Conservation (phyloP, 2,113 vertebrate genomes). For the Donacobius atricapilla region DNA sequence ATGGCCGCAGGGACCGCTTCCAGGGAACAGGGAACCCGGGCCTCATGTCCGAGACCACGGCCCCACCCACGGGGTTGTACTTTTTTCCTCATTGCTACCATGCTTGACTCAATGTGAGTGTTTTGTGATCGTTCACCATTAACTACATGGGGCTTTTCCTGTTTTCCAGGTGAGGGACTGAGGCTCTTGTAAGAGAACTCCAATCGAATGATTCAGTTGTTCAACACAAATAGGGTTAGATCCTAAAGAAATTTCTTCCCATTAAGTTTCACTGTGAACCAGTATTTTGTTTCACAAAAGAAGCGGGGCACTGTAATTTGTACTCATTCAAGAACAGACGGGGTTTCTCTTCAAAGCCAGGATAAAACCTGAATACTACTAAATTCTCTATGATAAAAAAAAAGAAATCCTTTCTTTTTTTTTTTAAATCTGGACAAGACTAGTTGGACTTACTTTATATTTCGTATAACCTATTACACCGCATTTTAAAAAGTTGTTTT, state of each 20-base stretch:
- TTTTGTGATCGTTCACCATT: fast-evolving
- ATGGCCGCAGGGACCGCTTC: neutral
- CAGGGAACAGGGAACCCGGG: neutral
- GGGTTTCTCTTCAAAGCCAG: neutral
- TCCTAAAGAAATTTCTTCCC: neutral
- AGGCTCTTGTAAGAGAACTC: neutral
- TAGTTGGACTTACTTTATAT: neutral
- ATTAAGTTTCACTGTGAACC: neutral
- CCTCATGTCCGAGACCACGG: neutral
- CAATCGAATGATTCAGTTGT: neutral
- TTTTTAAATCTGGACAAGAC: neutral
- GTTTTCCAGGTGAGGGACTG: neutral
- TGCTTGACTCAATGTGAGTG: fast-evolving
- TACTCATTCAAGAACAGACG: neutral
- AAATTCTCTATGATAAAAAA: neutral
- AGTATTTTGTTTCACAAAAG: neutral
- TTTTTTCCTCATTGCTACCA: neutral
- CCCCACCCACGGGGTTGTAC: neutral
- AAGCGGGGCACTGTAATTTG: neutral
- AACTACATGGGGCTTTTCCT: neutral
- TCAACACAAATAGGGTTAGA: neutral
- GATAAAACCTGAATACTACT: neutral
- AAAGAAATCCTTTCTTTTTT: neutral
- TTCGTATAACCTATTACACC: neutral
- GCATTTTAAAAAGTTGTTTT: neutral